Evolutionary conservation across 1,140 invertebrate species (phyloP).

Genomic region (Lordiphosa collinella): DNA sequence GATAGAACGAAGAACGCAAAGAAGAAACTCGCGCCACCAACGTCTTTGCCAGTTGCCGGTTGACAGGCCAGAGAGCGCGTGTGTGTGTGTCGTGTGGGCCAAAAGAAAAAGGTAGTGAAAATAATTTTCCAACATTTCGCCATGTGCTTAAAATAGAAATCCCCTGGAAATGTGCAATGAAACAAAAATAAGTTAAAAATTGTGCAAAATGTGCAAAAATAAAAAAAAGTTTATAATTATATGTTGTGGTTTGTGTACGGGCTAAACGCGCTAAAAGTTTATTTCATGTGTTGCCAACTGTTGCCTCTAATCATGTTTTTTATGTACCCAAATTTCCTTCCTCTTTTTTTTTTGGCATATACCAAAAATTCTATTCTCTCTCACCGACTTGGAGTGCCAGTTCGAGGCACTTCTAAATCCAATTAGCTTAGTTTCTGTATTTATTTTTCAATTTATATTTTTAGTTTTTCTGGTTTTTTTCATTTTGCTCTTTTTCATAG

Average conservation of each 20-base stretch:
- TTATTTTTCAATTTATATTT: constrained; percentile 48
- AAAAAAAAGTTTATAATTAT: constrained; percentile 3
- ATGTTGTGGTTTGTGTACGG: constrained; percentile 11
- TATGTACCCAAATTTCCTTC: neutral
- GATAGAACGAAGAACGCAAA: constrained; percentile 6
- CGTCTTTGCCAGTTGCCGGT: constrained; percentile 28
- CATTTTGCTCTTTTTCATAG: constrained; percentile 26
- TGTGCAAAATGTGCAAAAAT: constrained; percentile 23
- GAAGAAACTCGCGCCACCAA: constrained; percentile 10
- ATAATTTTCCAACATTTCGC: constrained; percentile 38
- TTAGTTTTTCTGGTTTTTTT: constrained; percentile 34
- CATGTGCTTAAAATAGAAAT: constrained; percentile 63
- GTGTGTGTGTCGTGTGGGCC: neutral
- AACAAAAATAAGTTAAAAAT: constrained; percentile 27
- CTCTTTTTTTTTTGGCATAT: constrained; percentile 9
- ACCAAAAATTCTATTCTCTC: neutral
- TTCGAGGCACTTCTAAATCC: constrained; percentile 27
- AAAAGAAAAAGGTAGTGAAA: constrained; percentile 21
- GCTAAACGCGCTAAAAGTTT: constrained; percentile 6
- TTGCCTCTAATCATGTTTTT: constrained; percentile 11
- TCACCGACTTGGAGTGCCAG: neutral
- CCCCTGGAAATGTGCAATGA: constrained; percentile 60
- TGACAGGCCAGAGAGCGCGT: constrained; percentile 25
- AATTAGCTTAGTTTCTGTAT: constrained; percentile 54
- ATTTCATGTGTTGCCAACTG: constrained; percentile 12